Percentiles rank a stretch among this genome's conserved stretches.
These are phyloP conservation scores for Pituophis catenifer DNA, from an alignment of 2,113 vertebrate genomes.

Conservation along the genomic window DNA sequence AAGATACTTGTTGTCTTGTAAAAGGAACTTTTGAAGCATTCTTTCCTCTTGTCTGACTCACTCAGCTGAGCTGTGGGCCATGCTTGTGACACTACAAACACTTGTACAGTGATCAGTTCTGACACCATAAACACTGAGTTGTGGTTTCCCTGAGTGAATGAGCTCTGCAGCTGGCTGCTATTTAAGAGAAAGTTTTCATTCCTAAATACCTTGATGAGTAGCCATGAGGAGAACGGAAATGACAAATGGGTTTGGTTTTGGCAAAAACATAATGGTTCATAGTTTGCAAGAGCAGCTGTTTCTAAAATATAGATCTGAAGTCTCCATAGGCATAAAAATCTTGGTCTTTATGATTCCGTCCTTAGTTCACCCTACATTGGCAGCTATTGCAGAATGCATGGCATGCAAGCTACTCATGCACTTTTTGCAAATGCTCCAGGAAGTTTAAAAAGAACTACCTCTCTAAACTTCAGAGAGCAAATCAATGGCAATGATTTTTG, in stretches of 20 bases:
- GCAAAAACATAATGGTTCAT: conserved; percentile 27
- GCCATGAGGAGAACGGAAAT: conserved; percentile 23
- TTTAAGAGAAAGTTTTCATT: conserved; percentile 34
- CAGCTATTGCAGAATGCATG: background rate
- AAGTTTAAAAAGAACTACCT: background rate
- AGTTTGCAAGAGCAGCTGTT: conserved; percentile 18
- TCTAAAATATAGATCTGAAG: conserved; percentile 13
- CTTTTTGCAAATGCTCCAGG: background rate
- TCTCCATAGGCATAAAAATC: background rate
- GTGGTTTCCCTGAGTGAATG: conserved; percentile 23
- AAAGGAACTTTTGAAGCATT: conserved; percentile 20
- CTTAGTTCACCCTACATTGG: conserved; percentile 20
- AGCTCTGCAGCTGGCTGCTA: conserved; percentile 16
- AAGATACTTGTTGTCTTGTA: conserved; percentile 28
- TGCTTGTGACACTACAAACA: conserved; percentile 26
- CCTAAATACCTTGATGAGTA: conserved; percentile 37
- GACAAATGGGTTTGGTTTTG: conserved; percentile 28
- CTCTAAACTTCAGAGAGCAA: background rate
- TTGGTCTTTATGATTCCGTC: conserved; percentile 8
- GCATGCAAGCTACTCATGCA: background rate
- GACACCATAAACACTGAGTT: conserved; percentile 30
- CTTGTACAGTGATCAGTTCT: conserved; percentile 26
- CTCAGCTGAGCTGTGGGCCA: conserved; percentile 13
- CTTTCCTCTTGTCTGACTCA: conserved; percentile 16
- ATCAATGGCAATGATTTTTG: background rate